These are phyloP conservation scores for Nyleta sp. DNA, from an alignment of 2,888 invertebrate genomes.

Conservation along the genomic window DNA sequence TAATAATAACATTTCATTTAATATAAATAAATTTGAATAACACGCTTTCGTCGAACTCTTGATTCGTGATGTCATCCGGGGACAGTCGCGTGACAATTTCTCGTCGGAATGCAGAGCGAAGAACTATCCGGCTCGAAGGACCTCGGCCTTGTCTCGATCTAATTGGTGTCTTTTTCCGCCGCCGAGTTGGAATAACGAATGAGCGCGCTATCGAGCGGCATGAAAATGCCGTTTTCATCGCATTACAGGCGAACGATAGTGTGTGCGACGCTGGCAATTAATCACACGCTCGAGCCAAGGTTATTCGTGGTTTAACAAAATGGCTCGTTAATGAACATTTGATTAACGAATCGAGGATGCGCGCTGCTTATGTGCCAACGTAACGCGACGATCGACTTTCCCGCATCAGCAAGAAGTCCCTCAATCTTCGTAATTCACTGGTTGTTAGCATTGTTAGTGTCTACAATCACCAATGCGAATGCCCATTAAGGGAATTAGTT, in stretches of 20 bases:
- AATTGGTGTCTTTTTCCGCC: slow-evolving; percentile 34
- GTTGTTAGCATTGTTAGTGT: no score
- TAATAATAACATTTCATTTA: no score
- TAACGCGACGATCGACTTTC: no score
- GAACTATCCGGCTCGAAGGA: slow-evolving; percentile 23
- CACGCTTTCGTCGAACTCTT: no score
- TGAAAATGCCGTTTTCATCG: slow-evolving; percentile 42
- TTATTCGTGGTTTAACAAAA: slow-evolving; percentile 27
- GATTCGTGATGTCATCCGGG: slow-evolving; percentile 8
- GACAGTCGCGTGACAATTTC: slow-evolving; percentile 21
- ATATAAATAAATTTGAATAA: no score
- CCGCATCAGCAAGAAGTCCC: no score
- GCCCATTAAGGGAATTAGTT: no score
- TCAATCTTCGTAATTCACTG: no score
- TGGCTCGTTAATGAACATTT: slow-evolving; percentile 25
- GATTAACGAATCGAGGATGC: not conserved
- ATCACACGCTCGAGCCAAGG: slow-evolving; percentile 55
- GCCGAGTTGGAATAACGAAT: not conserved
- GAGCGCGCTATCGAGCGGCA: slow-evolving; percentile 10
- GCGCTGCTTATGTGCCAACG: no score
- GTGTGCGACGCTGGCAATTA: slow-evolving; percentile 40
- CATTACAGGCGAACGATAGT: slow-evolving; percentile 45
- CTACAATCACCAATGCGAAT: no score
- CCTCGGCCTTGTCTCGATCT: slow-evolving; percentile 45
- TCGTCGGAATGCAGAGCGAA: slow-evolving; percentile 15